Conservation (phyloP, 2,113 vertebrate species). For the Lophura nycthemera region DNA sequence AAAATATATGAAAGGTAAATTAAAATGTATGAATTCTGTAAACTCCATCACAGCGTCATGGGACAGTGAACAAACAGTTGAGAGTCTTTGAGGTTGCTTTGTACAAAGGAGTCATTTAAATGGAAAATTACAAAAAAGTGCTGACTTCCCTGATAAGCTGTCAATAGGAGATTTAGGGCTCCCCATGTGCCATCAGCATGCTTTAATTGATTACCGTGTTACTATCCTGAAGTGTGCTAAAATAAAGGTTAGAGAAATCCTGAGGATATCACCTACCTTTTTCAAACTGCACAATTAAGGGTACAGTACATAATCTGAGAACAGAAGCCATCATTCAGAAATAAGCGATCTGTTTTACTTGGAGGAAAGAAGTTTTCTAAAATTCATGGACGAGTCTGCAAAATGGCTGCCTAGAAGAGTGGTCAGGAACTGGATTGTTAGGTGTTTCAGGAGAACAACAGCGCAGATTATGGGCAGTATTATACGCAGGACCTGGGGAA, state of each 20-base stretch:
- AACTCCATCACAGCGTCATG: neutral
- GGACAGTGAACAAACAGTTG: neutral
- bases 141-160: constrained; percentile 48
- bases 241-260: constrained; percentile 79
- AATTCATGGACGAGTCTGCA: neutral
- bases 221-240: constrained; percentile 67
- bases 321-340: constrained; percentile 18
- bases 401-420: constrained; percentile 7
- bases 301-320: constrained; percentile 62
- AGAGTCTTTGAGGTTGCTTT: neutral
- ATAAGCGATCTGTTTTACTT: neutral
- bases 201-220: constrained; percentile 51
- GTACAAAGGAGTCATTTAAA: constrained; percentile 37
- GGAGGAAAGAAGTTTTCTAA: neutral
- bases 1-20: neutral
- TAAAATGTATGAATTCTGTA: neutral
- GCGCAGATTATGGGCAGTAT: neutral
- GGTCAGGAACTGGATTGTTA: neutral
- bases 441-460: neutral
- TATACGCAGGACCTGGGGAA: fast-evolving
- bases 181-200: constrained; percentile 31
- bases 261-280: constrained; percentile 78
- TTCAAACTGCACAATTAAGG: constrained; percentile 69
- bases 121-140: constrained; percentile 6
- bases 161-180: constrained; percentile 66